phyloP scores from a whole-genome alignment of 2,797 vertebrate species.

The Australoheros facetus region DNA sequence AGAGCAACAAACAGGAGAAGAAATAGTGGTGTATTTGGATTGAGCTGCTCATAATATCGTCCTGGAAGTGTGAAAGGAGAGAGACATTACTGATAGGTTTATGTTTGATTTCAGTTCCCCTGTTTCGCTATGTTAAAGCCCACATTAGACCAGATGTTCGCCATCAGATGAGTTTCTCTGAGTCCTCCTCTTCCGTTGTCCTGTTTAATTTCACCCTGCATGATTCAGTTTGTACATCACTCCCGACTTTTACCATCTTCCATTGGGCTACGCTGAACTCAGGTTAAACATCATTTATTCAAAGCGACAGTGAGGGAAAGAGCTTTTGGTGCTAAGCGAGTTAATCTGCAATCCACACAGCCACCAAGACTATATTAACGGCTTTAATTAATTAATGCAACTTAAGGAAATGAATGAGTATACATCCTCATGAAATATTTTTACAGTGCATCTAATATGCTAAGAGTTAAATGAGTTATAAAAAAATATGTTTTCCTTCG shows the following conservation, averaged over 20 bases:
- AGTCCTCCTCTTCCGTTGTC: not conserved
- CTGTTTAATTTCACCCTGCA: not conserved
- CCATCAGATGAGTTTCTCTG: not conserved
- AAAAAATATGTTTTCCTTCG: slow-evolving; percentile 6
- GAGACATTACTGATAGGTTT: not conserved
- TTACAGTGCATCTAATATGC: slow-evolving; percentile 21
- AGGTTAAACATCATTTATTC: slow-evolving; percentile 52
- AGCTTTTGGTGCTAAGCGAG: slow-evolving; percentile 41
- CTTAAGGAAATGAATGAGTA: not conserved
- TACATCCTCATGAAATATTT: slow-evolving; percentile 24
- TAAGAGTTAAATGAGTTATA: slow-evolving; percentile 3
- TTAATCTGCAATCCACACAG: slow-evolving; percentile 13
- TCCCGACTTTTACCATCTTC: not conserved
- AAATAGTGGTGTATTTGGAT: slow-evolving; percentile 90
- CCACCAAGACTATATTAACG: slow-evolving; percentile 11
- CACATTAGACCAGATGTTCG: slow-evolving; percentile 7
- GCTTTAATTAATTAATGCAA: slow-evolving; percentile 17
- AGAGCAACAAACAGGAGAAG: slow-evolving; percentile 75
- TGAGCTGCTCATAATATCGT: slow-evolving; percentile 77
- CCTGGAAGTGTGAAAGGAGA: slow-evolving; percentile 69
- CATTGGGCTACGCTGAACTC: slow-evolving; percentile 52
- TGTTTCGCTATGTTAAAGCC: not conserved
- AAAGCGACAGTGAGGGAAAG: slow-evolving; percentile 6
- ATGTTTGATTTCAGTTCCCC: not conserved
- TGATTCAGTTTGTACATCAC: not conserved